These are phyloP conservation scores for Mythimna pallens DNA, from an alignment of 2,888 invertebrate genomes.

Conservation along the genomic window DNA sequence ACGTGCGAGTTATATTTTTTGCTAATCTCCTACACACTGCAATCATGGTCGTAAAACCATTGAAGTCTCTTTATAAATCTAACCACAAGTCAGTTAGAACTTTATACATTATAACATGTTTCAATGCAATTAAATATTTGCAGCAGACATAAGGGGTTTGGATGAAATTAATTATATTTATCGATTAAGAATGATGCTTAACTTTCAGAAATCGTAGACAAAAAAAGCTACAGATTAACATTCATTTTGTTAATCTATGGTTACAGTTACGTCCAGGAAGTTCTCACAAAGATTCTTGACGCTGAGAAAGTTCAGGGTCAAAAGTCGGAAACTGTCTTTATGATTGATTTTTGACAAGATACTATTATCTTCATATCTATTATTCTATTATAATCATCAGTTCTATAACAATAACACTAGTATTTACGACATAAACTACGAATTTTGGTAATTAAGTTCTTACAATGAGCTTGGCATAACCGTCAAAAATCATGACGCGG, in stretches of 20 bases:
- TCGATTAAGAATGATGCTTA: slow-evolving; percentile 5
- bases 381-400: no score
- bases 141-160: slow-evolving; percentile 23
- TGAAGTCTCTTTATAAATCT: slow-evolving; percentile 15
- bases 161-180: slow-evolving; percentile 5
- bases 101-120: neutral
- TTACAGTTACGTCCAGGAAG: slow-evolving; percentile 8
- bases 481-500: slow-evolving; percentile 18
- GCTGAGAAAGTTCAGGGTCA: slow-evolving; percentile 17
- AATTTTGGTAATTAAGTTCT: slow-evolving; percentile 16
- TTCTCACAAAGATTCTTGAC: slow-evolving; percentile 4
- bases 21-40: slow-evolving; percentile 12
- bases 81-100: slow-evolving; percentile 12
- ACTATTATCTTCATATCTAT: neutral
- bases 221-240: no score
- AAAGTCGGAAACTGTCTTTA: slow-evolving; percentile 28
- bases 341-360: slow-evolving; percentile 36
- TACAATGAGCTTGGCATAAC: slow-evolving; percentile 12
- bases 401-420: slow-evolving; percentile 13
- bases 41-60: slow-evolving; percentile 9
- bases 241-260: neutral
- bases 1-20: slow-evolving; percentile 17
- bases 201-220: neutral
- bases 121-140: slow-evolving; percentile 4
- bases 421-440: slow-evolving; percentile 5